Evolutionary conservation across 2,113 vertebrate species (phyloP), one percentile per base, ranked within the genome.

Genomic region (Petromus typicus): DNA sequence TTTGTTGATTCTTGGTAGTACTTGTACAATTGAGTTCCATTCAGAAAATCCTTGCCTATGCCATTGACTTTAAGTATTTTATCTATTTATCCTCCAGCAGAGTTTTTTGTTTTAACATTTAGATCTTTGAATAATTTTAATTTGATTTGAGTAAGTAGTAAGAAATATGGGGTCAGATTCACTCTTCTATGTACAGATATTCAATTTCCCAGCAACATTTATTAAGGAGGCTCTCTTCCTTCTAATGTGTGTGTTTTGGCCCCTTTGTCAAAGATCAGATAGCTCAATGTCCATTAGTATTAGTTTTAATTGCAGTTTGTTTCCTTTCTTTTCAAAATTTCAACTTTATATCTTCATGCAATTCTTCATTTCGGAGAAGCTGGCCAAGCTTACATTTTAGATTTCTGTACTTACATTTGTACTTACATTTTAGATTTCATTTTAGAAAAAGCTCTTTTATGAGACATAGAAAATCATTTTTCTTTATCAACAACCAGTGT

Each of bases 381-480:
- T 91, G 56, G 56, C 86, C 25, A 86, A 75, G 30, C 84, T 10
- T 82, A n/a, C 71, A 94, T 25, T 64, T 96, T 91, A 94, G 89
- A 56, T 71, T 18, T 10, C 18, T 51, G 32, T 63, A 51, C 48
- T 51, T 93, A 67, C 57, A 79, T 61, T 73, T n/a, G 54, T 56
- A 86, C 32, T 86, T 93, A 67, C 57, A 79, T 61, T 73, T 71
- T 78, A 93, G 9, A 86, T 96, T 96, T 94, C 12, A 75, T 83
- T 96, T 93, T 92, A 88, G 76, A 34, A 45, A 92, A 88, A 92
- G 11, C 54, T 37, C 69, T 8, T 87, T 91, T 76, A 73, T 94
- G 63, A 92, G 22, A 63, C 83, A 92, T 96, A 93, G 86, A 78
- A 89, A 95, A 83, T 69, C 25, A 81, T 79, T 90, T 57, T 96